These are phyloP conservation scores for Pachyramphus minor DNA, from an alignment of 2,113 vertebrate genomes.

Conservation along the genomic window DNA sequence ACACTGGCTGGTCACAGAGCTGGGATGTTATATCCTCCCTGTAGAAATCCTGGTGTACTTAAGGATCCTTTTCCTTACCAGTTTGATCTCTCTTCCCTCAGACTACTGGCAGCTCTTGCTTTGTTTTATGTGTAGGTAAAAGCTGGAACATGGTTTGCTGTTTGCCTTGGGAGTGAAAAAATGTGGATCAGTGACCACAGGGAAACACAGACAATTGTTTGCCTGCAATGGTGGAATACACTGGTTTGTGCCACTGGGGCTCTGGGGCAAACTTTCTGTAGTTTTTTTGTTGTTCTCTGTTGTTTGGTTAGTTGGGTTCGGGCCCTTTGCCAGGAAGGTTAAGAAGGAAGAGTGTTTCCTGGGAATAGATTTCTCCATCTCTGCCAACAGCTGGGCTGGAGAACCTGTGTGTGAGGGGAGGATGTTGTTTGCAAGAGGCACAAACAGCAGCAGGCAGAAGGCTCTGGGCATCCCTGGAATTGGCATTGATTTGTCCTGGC, in stretches of 20 bases:
- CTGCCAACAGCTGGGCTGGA: neutral
- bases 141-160: neutral
- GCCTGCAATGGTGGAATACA: neutral
- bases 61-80: neutral
- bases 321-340: neutral
- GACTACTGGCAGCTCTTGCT: neutral
- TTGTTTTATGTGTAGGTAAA: neutral
- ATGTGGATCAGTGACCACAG: accelerated
- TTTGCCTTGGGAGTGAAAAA: neutral
- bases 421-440: neutral
- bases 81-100: neutral
- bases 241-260: neutral
- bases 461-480: neutral
- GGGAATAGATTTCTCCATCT: neutral
- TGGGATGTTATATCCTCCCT: neutral
- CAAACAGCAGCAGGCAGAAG: neutral
- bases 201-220: neutral
- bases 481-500: neutral
- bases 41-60: neutral
- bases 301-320: neutral
- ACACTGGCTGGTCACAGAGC: neutral
- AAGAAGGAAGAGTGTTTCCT: neutral
- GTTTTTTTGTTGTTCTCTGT: neutral
- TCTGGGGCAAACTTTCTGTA: neutral
- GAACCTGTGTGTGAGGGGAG: neutral